phyloP scores from a whole-genome alignment of 2,888 invertebrate genomes.

The Aleiodes leptofemur region DNA sequence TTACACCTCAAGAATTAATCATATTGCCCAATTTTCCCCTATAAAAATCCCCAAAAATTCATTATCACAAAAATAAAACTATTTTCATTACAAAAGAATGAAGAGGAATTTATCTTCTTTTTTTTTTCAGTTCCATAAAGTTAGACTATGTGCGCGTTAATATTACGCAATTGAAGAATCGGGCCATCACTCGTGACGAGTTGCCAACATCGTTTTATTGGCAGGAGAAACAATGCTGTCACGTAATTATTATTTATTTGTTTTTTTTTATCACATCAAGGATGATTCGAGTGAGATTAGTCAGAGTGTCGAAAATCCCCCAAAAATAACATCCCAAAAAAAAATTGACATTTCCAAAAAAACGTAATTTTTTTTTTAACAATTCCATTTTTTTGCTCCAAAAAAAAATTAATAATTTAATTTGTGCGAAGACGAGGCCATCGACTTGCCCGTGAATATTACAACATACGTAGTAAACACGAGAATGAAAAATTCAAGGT shows the following conservation, averaged over 20 bases:
- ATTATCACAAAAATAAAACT: neutral
- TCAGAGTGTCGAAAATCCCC: neutral
- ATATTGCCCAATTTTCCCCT: no score
- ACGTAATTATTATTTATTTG: conserved; percentile 24
- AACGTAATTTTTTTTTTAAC: neutral
- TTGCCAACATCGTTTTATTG: conserved; percentile 28
- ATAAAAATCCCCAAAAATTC: neutral
- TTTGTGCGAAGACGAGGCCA: conserved; percentile 27
- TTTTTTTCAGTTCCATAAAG: conserved; percentile 8
- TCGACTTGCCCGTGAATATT: conserved; percentile 38
- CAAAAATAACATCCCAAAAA: neutral
- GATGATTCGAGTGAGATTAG: conserved; percentile 1
- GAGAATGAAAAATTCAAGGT: conserved; percentile 34
- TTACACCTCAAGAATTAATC: no score
- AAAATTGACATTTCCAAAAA: neutral
- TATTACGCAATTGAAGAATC: conserved; percentile 28
- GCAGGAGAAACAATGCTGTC: conserved; percentile 33
- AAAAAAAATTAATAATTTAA: neutral
- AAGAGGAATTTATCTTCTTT: conserved; percentile 20
- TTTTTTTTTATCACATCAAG: conserved; percentile 1
- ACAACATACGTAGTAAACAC: conserved; percentile 4
- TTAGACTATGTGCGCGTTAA: conserved; percentile 21
- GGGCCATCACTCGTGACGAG: conserved; percentile 35
- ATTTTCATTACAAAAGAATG: conserved; percentile 13
- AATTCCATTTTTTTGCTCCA: neutral